These are phyloP conservation scores for Coronaproctus castanopsis DNA, from an alignment of 2,888 invertebrate species.

Conservation along the genomic window DNA sequence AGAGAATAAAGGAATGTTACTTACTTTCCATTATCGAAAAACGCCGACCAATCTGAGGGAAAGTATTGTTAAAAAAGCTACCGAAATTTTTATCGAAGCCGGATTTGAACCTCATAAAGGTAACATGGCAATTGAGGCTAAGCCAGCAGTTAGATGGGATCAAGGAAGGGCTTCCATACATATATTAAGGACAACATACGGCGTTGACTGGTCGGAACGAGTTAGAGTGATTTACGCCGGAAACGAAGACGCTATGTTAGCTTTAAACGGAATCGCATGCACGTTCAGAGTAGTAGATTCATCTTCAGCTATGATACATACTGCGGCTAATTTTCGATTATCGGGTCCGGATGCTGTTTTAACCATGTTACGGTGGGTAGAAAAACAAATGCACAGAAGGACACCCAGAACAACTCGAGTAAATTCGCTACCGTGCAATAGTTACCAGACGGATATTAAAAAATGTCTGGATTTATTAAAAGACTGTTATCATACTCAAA, in stretches of 20 bases:
- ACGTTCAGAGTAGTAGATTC: slow-evolving; percentile 28
- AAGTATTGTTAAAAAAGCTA: slow-evolving; percentile 24
- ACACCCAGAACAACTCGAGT: slow-evolving; percentile 18
- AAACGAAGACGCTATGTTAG: slow-evolving; percentile 27
- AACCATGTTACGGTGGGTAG: slow-evolving; percentile 27
- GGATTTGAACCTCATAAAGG: slow-evolving; percentile 27
- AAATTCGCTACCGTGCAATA: slow-evolving; percentile 5
- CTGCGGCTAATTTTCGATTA: slow-evolving; percentile 27
- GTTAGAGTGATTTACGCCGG: slow-evolving; percentile 28
- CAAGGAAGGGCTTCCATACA: slow-evolving; percentile 28
- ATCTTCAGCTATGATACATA: slow-evolving; percentile 25
- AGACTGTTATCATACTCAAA: slow-evolving; percentile 22
- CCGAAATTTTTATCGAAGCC: slow-evolving; percentile 25
- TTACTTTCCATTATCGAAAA: slow-evolving; percentile 29
- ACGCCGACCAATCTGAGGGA: slow-evolving; percentile 23
- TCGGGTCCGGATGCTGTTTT: slow-evolving; percentile 27
- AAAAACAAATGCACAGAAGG: slow-evolving; percentile 24
- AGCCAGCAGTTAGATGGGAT: slow-evolving; percentile 28
- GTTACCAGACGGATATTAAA: slow-evolving; percentile 10
- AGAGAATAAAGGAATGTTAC: slow-evolving; percentile 27
- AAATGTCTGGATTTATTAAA: slow-evolving; percentile 12
- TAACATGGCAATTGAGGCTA: slow-evolving; percentile 27
- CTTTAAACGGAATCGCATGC: slow-evolving; percentile 27
- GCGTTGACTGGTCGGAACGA: slow-evolving; percentile 28
- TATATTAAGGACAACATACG: slow-evolving; percentile 28